Percentiles rank a stretch among this genome's conserved stretches.
Conservation (phyloP, 2,797 vertebrate genomes). For the Anabas testudineus region DNA sequence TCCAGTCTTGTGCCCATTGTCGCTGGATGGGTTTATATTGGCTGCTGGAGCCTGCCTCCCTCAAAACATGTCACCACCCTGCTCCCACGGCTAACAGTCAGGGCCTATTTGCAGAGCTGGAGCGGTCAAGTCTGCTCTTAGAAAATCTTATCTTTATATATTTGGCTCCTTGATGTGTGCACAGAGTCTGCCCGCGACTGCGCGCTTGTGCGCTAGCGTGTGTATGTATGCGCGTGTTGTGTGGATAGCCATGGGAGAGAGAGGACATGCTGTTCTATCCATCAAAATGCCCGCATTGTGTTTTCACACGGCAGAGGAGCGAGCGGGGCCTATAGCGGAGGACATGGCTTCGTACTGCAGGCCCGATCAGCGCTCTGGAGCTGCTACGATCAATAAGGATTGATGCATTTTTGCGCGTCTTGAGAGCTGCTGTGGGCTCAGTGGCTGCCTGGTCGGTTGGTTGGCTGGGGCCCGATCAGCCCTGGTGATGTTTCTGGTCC, state of each 20-base stretch:
- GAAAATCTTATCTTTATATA: conserved; percentile 46
- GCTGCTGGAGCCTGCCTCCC: conserved; percentile 53
- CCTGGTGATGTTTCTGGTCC: conserved; percentile 28
- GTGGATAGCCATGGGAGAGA: conserved; percentile 66
- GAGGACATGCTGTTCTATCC: conserved; percentile 81
- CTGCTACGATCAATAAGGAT: conserved; percentile 69
- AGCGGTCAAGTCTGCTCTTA: conserved; percentile 53
- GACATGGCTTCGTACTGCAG: conserved; percentile 63
- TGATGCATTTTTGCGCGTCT: conserved; percentile 65
- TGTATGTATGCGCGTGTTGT: conserved; percentile 8
- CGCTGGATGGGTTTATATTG: conserved; percentile 55
- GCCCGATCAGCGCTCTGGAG: conserved; percentile 61
- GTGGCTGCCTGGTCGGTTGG: conserved; percentile 10
- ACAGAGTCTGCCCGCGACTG: conserved; percentile 52
- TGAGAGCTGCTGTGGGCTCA: conserved; percentile 39
- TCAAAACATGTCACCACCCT: conserved; percentile 76
- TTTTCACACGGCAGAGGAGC: conserved; percentile 73
- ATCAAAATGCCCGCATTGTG: conserved; percentile 87
- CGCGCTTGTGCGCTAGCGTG: conserved; percentile 50
- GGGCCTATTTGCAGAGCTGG: conserved; percentile 64
- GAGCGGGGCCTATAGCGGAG: conserved; percentile 66
- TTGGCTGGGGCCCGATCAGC: conserved; percentile 48
- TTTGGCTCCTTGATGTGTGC: conserved; percentile 57
- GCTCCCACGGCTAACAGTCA: conserved; percentile 61
- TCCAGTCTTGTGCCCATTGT: conserved; percentile 51